These are phyloP conservation scores for Hyppa rectilinea DNA, from an alignment of 2,888 invertebrate species.

Conservation along the genomic window DNA sequence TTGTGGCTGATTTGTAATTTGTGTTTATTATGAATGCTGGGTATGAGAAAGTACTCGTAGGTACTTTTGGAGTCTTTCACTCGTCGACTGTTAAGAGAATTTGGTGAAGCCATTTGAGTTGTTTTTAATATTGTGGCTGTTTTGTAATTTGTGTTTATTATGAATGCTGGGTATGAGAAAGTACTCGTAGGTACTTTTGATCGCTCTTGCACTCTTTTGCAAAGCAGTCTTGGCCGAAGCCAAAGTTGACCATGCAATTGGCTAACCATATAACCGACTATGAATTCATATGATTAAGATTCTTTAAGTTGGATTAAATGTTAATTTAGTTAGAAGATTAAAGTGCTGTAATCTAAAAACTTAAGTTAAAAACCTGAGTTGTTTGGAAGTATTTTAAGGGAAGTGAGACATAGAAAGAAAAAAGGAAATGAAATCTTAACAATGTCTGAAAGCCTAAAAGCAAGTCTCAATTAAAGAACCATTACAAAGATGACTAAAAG, in stretches of 20 bases:
- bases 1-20: neutral
- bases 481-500: constrained; percentile 21
- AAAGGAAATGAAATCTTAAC: constrained; percentile 24
- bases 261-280: neutral
- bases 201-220: neutral
- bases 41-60: neutral
- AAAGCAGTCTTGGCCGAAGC: neutral
- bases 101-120: constrained; percentile 9
- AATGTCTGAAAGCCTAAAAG: constrained; percentile 6
- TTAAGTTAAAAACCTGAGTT: neutral
- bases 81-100: constrained; percentile 19
- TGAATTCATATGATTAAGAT: neutral
- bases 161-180: neutral
- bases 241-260: neutral
- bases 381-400: neutral
- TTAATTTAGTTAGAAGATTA: neutral
- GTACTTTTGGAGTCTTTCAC: too few relatives aligned
- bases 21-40: neutral
- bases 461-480: constrained; percentile 16
- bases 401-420: neutral
- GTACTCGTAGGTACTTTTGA: too few relatives aligned
- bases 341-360: neutral
- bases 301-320: neutral
- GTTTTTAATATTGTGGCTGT: constrained; percentile 2
- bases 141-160: too few relatives aligned